Conservation (phyloP, 2,113 vertebrate genomes). For the Triplophysa siluroides region DNA sequence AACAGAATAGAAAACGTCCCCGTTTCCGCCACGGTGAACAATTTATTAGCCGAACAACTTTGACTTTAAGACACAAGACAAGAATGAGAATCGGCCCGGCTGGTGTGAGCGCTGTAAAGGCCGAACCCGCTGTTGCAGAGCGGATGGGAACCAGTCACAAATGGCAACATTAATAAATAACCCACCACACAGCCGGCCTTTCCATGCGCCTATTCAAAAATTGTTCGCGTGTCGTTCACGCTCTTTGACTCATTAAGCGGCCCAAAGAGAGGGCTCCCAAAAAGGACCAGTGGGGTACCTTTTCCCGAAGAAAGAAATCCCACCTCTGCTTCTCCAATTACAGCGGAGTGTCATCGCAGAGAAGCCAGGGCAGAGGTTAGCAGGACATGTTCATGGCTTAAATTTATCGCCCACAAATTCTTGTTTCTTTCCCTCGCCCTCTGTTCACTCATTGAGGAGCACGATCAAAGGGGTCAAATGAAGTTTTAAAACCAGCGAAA, state of each 20-base stretch:
- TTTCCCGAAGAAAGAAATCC: conserved; percentile 63
- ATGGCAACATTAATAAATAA: conserved; percentile 97
- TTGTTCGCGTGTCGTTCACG: conserved; percentile 97
- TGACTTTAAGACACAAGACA: conserved; percentile 82
- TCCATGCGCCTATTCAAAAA: conserved; percentile 91
- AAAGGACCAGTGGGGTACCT: conserved; percentile 78
- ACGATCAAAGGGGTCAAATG: conserved; percentile 77
- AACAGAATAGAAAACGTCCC: conserved; percentile 87
- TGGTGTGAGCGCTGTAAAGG: conserved; percentile 84
- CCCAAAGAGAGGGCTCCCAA: conserved; percentile 69
- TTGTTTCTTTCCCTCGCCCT: conserved; percentile 67
- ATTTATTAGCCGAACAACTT: conserved; percentile 86
- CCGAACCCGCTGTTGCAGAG: conserved; percentile 76
- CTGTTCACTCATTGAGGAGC: conserved; percentile 68
- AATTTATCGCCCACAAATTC: conserved; percentile 82
- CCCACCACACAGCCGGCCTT: conserved; percentile 87
- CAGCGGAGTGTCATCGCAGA: conserved; percentile 72
- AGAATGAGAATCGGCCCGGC: conserved; percentile 81
- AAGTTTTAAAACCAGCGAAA: conserved; percentile 64
- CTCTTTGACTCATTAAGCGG: conserved; percentile 86
- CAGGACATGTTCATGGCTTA: conserved; percentile 83
- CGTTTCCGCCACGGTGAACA: conserved; percentile 82
- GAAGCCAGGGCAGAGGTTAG: conserved; percentile 87
- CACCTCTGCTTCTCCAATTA: conserved; percentile 71
- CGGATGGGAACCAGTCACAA: conserved; percentile 92